Evolutionary conservation across 2,113 vertebrate species (phyloP), one percentile per base, ranked within the genome.

Genomic region (Poecilia latipinna): DNA sequence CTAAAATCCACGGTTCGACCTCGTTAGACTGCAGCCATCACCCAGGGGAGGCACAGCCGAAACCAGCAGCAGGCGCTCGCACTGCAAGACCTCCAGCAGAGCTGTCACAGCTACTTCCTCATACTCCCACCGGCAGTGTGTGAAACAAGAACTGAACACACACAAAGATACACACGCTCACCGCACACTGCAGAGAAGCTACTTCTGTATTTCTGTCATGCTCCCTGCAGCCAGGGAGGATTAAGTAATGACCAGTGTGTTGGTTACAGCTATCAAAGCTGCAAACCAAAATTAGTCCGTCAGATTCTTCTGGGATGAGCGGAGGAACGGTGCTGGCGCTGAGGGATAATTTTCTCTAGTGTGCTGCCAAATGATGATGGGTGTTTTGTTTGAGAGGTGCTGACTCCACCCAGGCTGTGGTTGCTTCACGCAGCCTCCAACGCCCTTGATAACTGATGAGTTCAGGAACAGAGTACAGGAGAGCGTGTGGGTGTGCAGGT

Each of bases 51-150:
- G 72, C 39, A 57, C 35, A 24, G 19, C 72, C 69, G 28, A 54
- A 75, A 44, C 42, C 68, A 51, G 54, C 64, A 80, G 78, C 72
- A 86, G 51, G 66, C 73, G 68, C 69, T 70, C 31, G 11, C 63
- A 72, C 80, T 85, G 79, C 57, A 75, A 80, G 80, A 87, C 79
- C 72, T 82, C 80, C 79, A 80, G 57, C n/a, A 61, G 48, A 74
- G 60, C 77, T 79, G 80, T 83, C 64, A 82, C 80, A 57, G 0
- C 61, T 78, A 94, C 92, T 95, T 95, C 94, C 94, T 94, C 82
- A 90, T 85, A 64, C 85, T 84, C 78, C 80, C 80, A 83, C 88
- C 70, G 77, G 75, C 39, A 37, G 6, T 75, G 78, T 75, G 66
- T 82, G 82, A 94, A 92, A 94, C 83, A 81, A 93, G 91, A 92